These are phyloP conservation scores for Pygoscelis antarcticus DNA, from an alignment of 2,113 vertebrate genomes.

Conservation along the genomic window DNA sequence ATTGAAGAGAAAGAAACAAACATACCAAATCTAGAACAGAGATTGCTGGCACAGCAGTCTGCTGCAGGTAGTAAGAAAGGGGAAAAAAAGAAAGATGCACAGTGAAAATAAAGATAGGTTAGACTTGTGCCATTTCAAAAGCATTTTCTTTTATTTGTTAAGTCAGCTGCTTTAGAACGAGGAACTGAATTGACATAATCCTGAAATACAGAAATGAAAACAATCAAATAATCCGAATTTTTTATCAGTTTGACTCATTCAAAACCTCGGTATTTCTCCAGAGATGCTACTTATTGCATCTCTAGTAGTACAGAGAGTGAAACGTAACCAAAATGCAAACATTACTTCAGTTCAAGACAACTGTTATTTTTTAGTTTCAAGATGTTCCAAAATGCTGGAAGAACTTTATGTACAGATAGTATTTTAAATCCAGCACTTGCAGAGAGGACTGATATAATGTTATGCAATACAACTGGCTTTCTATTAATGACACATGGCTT, in stretches of 20 bases:
- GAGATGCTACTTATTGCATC: not conserved
- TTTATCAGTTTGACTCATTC: not conserved
- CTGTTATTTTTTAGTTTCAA: not conserved
- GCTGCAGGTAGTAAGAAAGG: slow-evolving; percentile 87
- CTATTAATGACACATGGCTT: not conserved
- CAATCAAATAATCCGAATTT: not conserved
- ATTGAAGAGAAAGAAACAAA: slow-evolving; percentile 83
- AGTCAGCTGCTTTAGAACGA: not conserved
- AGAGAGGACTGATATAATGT: not conserved
- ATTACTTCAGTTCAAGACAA: not conserved
- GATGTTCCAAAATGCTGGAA: slow-evolving; percentile 3
- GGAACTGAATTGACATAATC: not conserved
- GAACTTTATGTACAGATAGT: not conserved
- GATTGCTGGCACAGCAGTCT: slow-evolving; percentile 99
- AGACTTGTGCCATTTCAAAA: slow-evolving; percentile 65
- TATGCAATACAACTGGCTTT: not conserved
- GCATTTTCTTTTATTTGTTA: slow-evolving; percentile 64
- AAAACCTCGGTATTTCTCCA: not conserved
- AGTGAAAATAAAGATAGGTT: slow-evolving; percentile 80
- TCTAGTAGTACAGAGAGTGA: not conserved
- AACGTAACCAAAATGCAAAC: not conserved
- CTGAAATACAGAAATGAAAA: slow-evolving; percentile 2
- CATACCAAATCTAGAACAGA: slow-evolving; percentile 99
- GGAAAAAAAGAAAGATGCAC: slow-evolving; percentile 79
- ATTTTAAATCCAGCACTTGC: slow-evolving; percentile 5